Base-by-base conservation (phyloP, 2,113 vertebrate genomes). In the Cygnus buccinator region DNA sequence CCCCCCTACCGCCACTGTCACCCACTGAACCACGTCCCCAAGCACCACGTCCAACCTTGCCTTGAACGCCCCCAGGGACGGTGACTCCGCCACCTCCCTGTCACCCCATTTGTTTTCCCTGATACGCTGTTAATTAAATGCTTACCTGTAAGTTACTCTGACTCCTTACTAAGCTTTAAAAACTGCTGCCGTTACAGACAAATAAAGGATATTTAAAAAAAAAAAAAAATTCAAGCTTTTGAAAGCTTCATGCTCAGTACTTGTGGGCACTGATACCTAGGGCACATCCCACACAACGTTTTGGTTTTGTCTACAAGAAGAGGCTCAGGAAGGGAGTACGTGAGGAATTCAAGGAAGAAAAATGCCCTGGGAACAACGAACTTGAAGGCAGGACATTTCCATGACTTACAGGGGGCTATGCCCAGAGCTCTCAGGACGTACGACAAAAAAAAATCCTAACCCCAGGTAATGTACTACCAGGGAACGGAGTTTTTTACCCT, bases 351-450 rank as follows among this genome's bases (percentile, higher is more conserved):
- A 0, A 18, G n/a, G 50, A 62, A 55, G 29, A 41, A 78, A 66
- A 92, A 11, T 41, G 66, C 28, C 18, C 35, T 50, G 28, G 55
- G n/a, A 86, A 65, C 2, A 2, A 48, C 28, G 13, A 6, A 48
- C 4, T 4, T 58, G 39, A 25, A n/a, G 0, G 0, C 0, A 0
- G 31, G n/a, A 35, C 18, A 14, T 8, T 41, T n/a, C 10, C n/a
- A 23, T 28, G 11, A 4, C 7, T 4, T 3, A 4, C 10, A 4
- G 1, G 0, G 26, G 26, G 26, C 17, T 12, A 11, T 1, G 13
- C 3, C 3, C 4, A 35, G 10, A 31, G 5, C 52, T 23, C 18
- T 46, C 26, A 31, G 2, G 1, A 33, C 0, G 0, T 2, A 26
- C 2, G 5, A 33, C 4, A 50, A 19, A 14, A 39, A n/a, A 23